Evolutionary conservation across 2,113 vertebrate genomes (phyloP).

Genomic region (Chaetops frenatus): DNA sequence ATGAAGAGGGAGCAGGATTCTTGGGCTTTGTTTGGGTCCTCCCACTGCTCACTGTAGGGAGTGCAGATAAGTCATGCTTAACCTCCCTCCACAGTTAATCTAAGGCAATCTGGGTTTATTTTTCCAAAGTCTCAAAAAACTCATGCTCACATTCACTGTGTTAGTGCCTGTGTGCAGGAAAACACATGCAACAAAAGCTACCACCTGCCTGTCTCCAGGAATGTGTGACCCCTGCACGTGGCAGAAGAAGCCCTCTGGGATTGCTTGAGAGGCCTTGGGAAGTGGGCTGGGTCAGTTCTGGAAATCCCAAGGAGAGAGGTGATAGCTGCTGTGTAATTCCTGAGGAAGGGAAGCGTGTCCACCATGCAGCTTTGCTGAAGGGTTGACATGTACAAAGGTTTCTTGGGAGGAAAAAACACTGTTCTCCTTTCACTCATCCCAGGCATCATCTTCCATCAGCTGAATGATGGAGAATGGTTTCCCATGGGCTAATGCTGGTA

Average conservation of each 20-base stretch:
- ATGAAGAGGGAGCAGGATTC: background rate
- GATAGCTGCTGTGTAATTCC: background rate
- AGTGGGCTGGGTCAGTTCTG: rapidly evolving
- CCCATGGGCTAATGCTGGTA: background rate
- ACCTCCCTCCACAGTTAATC: background rate
- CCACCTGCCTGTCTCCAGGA: rapidly evolving
- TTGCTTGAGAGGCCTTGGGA: background rate
- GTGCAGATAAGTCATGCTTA: background rate
- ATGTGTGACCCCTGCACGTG: rapidly evolving
- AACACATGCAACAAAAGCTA: background rate
- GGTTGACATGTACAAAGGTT: background rate
- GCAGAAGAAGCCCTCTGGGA: background rate
- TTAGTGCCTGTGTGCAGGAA: background rate
- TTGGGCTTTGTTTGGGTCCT: background rate
- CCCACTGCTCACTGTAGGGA: background rate
- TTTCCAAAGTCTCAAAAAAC: background rate
- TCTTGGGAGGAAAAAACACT: background rate
- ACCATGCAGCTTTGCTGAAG: background rate
- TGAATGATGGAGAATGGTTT: background rate
- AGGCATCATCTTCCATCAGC: background rate
- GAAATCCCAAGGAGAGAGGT: background rate
- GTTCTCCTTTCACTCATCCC: background rate
- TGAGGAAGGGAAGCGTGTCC: background rate
- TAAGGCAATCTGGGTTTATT: background rate
- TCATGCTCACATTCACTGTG: background rate